Evolutionary conservation across 2,797 vertebrate genomes (phyloP).

Genomic region (Nannoperca australis): DNA sequence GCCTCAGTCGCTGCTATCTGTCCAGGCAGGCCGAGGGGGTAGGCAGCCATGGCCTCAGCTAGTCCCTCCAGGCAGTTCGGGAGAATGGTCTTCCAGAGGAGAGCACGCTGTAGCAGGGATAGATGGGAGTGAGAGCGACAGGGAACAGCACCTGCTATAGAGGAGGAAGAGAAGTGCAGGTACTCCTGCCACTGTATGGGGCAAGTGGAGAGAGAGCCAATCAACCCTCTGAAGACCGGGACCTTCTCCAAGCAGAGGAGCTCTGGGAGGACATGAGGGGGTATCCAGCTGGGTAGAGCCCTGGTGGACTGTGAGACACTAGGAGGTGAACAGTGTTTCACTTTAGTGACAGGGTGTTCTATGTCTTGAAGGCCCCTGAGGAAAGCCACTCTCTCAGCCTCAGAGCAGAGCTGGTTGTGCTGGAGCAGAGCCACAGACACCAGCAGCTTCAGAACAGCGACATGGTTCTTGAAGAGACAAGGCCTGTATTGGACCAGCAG

Average conservation of each 20-base stretch:
- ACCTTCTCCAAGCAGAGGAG: constrained; percentile 83
- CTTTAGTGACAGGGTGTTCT: constrained; percentile 9
- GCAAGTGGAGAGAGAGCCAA: constrained; percentile 79
- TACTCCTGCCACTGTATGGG: constrained; percentile 88
- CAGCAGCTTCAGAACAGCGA: constrained; percentile 81
- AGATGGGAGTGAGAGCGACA: constrained; percentile 83
- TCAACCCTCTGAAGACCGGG: constrained; percentile 84
- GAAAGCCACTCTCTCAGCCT: constrained; percentile 83
- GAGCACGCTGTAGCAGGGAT: constrained; percentile 85
- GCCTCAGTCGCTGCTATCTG: constrained; percentile 32
- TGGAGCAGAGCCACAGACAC: constrained; percentile 81
- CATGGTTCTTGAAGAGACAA: constrained; percentile 78
- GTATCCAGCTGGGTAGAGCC: constrained; percentile 84
- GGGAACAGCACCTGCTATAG: constrained; percentile 81
- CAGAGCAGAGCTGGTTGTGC: constrained; percentile 70
- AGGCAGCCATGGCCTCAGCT: constrained; percentile 79
- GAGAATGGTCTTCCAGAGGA: constrained; percentile 88
- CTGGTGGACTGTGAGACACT: not conserved
- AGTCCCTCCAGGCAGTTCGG: constrained; percentile 78
- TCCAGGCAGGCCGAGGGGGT: constrained; percentile 71
- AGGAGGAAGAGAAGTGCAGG: constrained; percentile 81
- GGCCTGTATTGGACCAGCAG: constrained; percentile 82
- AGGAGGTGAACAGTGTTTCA: not conserved
- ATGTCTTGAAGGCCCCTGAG: constrained; percentile 82
- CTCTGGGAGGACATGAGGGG: constrained; percentile 71